A percentile compares a stretch with the other conserved stretches of the same genome.
These are phyloP conservation scores for Sebastolobus alascanus DNA, from an alignment of 2,797 vertebrate genomes.

Conservation along the genomic window DNA sequence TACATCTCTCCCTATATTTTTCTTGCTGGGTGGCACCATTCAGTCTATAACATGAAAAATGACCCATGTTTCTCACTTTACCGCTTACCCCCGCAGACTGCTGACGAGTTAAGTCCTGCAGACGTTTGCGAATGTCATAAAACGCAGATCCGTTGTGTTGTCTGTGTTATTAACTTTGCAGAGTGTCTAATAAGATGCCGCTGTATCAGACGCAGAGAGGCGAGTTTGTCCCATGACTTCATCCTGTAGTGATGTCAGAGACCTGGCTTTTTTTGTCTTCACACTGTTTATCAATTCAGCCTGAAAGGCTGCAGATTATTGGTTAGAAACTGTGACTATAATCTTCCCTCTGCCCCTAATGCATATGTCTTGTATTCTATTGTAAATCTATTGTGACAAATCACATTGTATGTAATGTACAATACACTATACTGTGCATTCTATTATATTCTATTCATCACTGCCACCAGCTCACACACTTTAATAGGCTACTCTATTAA, in stretches of 20 bases:
- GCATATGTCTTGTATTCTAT: background rate
- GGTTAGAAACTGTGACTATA: background rate
- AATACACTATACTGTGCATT: background rate
- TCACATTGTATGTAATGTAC: background rate
- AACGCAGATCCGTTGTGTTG: background rate
- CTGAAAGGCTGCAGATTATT: background rate
- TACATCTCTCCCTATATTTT: slow-evolving; percentile 20
- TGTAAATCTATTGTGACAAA: background rate
- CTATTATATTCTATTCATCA: background rate
- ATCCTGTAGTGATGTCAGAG: slow-evolving; percentile 47
- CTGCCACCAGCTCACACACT: background rate
- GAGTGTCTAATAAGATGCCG: slow-evolving; percentile 15
- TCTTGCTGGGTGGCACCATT: slow-evolving; percentile 46
- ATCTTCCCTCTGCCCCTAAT: background rate
- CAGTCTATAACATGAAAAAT: slow-evolving; percentile 51
- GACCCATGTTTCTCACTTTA: slow-evolving; percentile 55
- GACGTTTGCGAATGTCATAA: slow-evolving; percentile 48
- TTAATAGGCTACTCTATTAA: too few species aligned
- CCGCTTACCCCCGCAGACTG: slow-evolving; percentile 40
- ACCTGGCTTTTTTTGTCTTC: slow-evolving; percentile 12
- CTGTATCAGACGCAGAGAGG: slow-evolving; percentile 13
- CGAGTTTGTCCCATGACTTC: slow-evolving; percentile 10
- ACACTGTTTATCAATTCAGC: background rate
- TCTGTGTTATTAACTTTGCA: slow-evolving; percentile 4
- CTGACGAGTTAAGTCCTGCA: slow-evolving; percentile 28